Percentiles rank a stretch among this genome's conserved stretches.
phyloP scores from a whole-genome alignment of 2,113 vertebrate species.

The Cnemophilus loriae region DNA sequence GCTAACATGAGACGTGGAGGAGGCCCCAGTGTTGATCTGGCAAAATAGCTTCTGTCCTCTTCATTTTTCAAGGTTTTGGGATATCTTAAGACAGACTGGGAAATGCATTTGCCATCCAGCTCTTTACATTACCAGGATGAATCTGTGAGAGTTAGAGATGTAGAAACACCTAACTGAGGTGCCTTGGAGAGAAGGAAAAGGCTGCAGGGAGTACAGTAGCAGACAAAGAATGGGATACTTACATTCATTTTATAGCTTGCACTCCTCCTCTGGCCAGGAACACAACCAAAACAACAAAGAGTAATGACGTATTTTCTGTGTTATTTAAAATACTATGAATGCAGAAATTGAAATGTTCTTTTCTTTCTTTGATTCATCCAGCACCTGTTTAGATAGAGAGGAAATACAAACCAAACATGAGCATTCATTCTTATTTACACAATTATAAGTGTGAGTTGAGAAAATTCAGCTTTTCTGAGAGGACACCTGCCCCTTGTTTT shows the following conservation, averaged over 20 bases:
- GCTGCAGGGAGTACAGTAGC: background rate
- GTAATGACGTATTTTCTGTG: rapidly evolving
- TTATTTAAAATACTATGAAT: background rate
- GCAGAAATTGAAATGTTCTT: background rate
- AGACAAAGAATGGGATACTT: background rate
- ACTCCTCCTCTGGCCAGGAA: background rate
- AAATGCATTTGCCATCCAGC: background rate
- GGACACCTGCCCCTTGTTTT: background rate
- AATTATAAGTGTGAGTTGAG: background rate
- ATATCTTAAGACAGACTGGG: background rate
- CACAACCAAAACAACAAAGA: background rate
- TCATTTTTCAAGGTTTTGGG: background rate
- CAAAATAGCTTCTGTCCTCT: background rate
- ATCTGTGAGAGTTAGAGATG: background rate
- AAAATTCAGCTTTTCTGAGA: background rate
- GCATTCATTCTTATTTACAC: background rate
- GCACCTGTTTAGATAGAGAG: background rate
- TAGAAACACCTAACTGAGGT: background rate
- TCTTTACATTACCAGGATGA: background rate
- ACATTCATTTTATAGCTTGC: background rate
- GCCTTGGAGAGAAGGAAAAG: background rate
- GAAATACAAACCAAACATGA: background rate
- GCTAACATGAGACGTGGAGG: background rate
- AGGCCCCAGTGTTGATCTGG: background rate
- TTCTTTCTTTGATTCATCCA: background rate